phyloP scores from a whole-genome alignment of 2,113 vertebrate species.

The Hippolais icterina region DNA sequence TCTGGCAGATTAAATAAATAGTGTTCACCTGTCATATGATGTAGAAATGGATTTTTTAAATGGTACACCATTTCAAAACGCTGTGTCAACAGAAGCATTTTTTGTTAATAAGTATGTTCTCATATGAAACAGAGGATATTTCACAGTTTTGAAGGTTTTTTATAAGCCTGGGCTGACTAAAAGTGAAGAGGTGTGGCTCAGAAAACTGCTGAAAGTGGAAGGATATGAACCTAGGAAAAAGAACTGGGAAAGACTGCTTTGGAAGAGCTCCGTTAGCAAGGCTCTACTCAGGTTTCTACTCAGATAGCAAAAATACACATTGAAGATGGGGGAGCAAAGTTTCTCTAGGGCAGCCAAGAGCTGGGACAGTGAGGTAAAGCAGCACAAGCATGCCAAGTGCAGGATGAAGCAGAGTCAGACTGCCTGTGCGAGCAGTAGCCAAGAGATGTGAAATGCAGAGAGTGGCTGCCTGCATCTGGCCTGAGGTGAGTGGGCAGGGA shows the following conservation, averaged over 20 bases:
- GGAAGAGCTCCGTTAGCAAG: neutral
- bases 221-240: neutral
- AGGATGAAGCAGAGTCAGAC: neutral
- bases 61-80: neutral
- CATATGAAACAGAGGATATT: neutral
- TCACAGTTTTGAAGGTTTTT: neutral
- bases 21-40: neutral
- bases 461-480: neutral
- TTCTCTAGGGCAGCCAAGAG: neutral
- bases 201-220: neutral
- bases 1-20: neutral
- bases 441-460: neutral
- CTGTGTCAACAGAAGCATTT: neutral
- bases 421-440: neutral
- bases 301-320: neutral
- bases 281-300: neutral
- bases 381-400: rapidly evolving
- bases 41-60: neutral
- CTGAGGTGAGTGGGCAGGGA: rapidly evolving
- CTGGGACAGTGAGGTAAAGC: rapidly evolving
- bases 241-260: neutral
- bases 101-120: neutral
- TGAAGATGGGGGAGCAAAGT: neutral
- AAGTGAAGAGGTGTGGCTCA: neutral
- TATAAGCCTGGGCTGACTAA: neutral